phyloP scores from a whole-genome alignment of 1,140 invertebrate species.

The Listronotus oregonensis region DNA sequence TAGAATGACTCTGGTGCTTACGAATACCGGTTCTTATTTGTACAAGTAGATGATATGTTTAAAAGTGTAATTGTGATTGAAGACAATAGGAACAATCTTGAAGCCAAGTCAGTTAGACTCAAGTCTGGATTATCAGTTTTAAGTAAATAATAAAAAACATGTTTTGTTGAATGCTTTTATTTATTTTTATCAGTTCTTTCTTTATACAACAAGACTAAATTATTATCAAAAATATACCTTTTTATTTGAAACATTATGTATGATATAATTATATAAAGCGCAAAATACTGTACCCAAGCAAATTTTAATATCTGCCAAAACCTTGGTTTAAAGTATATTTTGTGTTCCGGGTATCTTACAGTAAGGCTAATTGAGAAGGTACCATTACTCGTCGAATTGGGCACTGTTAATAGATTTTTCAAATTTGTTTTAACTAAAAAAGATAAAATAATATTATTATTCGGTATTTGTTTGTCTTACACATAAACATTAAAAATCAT shows the following conservation, averaged over 20 bases:
- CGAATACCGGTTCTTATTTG: conserved; percentile 81
- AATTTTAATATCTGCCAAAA: conserved; percentile 78
- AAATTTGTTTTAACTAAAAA: conserved; percentile 66
- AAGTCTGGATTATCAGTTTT: conserved; percentile 9
- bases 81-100: conserved; percentile 64
- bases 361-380: conserved; percentile 56
- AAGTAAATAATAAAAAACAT: conserved; percentile 1
- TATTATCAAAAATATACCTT: conserved; percentile 66
- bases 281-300: conserved; percentile 75
- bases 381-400: conserved; percentile 58
- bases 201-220: conserved; percentile 66
- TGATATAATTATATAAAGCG: conserved; percentile 64
- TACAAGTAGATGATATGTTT: conserved; percentile 79
- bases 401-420: conserved; percentile 60
- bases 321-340: conserved; percentile 68
- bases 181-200: conserved; percentile 24
- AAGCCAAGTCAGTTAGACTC: conserved; percentile 1
- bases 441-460: too few species aligned
- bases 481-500: too few species aligned
- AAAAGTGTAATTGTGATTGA: conserved; percentile 73
- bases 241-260: conserved; percentile 65
- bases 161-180: conserved; percentile 2
- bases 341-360: conserved; percentile 60
- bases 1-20: conserved; percentile 77
- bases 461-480: too few species aligned